These are phyloP conservation scores for Cataglyphis rosenhaueri DNA, from an alignment of 2,888 invertebrate species.

Conservation along the genomic window DNA sequence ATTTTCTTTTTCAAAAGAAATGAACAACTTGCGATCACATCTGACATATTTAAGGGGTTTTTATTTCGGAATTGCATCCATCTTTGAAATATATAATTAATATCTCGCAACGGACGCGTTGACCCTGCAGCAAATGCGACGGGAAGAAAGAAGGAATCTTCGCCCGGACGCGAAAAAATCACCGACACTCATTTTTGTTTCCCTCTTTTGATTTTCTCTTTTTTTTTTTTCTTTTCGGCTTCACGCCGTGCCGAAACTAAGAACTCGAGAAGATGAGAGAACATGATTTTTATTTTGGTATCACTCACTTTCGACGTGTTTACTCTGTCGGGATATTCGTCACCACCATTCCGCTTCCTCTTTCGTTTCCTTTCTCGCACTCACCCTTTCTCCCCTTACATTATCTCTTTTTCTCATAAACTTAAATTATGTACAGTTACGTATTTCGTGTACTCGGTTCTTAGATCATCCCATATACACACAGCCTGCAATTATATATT, in stretches of 20 bases:
- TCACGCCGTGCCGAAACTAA: slow-evolving; percentile 53
- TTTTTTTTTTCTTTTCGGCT: slow-evolving; percentile 41
- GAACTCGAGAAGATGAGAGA: slow-evolving; percentile 65
- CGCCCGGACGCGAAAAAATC: slow-evolving; percentile 57
- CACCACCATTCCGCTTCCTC: slow-evolving; percentile 36
- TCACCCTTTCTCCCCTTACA: slow-evolving; percentile 47
- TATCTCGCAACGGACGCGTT: slow-evolving; percentile 74
- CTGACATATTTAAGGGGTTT: slow-evolving; percentile 64
- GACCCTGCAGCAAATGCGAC: slow-evolving; percentile 64
- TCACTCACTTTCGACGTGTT: slow-evolving; percentile 47
- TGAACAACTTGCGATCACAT: slow-evolving; percentile 7
- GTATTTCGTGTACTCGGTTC: slow-evolving; percentile 33
- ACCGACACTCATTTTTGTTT: slow-evolving; percentile 51
- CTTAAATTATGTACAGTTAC: slow-evolving; percentile 53
- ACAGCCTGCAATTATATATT: slow-evolving; percentile 6
- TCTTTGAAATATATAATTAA: slow-evolving; percentile 75
- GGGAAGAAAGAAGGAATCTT: slow-evolving; percentile 59
- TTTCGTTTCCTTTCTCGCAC: slow-evolving; percentile 32
- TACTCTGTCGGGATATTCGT: slow-evolving; percentile 40
- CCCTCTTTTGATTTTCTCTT: slow-evolving; percentile 21
- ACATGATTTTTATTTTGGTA: slow-evolving; percentile 63
- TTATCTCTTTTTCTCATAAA: slow-evolving; percentile 39
- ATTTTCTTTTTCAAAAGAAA: background rate
- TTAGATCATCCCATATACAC: background rate
- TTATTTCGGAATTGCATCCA: slow-evolving; percentile 77